Conservation (phyloP, 2,113 vertebrate genomes). For the Caretta caretta region DNA sequence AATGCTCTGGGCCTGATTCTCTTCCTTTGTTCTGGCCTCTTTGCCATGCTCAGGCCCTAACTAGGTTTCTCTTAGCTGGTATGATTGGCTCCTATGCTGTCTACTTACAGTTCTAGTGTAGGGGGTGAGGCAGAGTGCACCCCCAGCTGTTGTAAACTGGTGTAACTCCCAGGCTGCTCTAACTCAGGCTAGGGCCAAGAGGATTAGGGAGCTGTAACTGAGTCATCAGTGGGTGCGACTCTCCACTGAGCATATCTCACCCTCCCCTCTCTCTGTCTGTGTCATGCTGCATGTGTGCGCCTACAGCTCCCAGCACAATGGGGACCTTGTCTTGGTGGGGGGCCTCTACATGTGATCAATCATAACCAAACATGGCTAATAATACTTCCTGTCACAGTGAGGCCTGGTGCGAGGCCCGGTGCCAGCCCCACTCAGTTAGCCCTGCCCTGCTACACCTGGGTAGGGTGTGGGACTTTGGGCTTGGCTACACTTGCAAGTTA, state of each 20-base stretch:
- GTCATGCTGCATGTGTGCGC: not conserved
- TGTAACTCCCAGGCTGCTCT: not conserved
- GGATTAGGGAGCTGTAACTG: not conserved
- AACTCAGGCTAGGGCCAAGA: not conserved
- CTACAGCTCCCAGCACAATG: fast-evolving
- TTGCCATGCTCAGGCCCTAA: too few species aligned
- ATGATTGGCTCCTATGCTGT: too few species aligned
- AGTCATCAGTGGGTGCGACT: not conserved
- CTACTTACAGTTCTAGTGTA: too few species aligned
- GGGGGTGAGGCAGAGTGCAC: too few species aligned
- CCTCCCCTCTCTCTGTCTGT: fast-evolving
- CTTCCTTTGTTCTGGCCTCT: too few species aligned
- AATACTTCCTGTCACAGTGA: not conserved
- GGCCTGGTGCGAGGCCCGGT: not conserved
- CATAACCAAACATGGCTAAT: not conserved
- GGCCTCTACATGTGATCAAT: not conserved
- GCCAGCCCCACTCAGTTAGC: too few species aligned
- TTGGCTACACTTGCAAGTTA: too few species aligned
- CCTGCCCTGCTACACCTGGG: too few species aligned
- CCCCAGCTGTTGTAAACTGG: too few species aligned
- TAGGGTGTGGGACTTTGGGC: not conserved
- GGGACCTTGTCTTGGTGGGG: not conserved
- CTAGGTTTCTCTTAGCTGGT: too few species aligned
- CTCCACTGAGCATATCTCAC: not conserved
- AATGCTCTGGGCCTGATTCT: too few species aligned